Base-by-base conservation (phyloP, 2,113 vertebrate genomes). In the Ibidorhyncha struthersii region DNA sequence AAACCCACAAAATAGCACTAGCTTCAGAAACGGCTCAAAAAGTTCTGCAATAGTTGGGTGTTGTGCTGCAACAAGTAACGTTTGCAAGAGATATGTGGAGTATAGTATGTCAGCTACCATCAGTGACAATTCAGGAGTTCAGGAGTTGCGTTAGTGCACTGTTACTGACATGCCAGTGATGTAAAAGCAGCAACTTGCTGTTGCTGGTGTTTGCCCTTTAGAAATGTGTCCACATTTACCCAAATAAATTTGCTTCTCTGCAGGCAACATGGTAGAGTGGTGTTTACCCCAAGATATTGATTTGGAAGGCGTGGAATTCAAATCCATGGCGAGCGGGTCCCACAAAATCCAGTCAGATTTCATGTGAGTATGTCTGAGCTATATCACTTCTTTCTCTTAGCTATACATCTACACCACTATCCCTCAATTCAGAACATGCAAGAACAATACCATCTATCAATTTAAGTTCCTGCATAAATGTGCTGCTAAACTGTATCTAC, bases 191-290 rank as follows among this genome's bases (percentile, higher is more conserved):
- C 38, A 70, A 3, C n/a, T 82, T 84, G 49, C 36, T 62, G 22
- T 52, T 76, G 62, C 23, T 83, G 65, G 14, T 34, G 29, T 69
- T 30, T 82, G 47, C 30, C 40, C 50, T 96, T 89, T n/a, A 65
- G 49, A 82, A 85, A n/a, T 0, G 34, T 23, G 19, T 62, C 29
- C 32, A 50, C 7, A 21, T 76, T 96, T 47, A 70, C 30, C 41
- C 26, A 78, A 30, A 56, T 55, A n/a, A 36, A 22, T 76, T 83
- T 84, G 86, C 79, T 95, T 93, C 74, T 82, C 53, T 59, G 10
- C 97, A 99, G 99, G 99, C 86, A 99, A 99, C 96, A 99, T 99
- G 98, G 98, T 99, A 8, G 99, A 99, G 87, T 99, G 99, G 99
- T 99, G 99, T 93, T 98, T 99, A 94, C 99, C 99, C 90, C 99